A percentile compares a stretch with the other conserved stretches of the same genome.
Conservation (phyloP, 2,113 vertebrate genomes). For the Tor tambroides region DNA sequence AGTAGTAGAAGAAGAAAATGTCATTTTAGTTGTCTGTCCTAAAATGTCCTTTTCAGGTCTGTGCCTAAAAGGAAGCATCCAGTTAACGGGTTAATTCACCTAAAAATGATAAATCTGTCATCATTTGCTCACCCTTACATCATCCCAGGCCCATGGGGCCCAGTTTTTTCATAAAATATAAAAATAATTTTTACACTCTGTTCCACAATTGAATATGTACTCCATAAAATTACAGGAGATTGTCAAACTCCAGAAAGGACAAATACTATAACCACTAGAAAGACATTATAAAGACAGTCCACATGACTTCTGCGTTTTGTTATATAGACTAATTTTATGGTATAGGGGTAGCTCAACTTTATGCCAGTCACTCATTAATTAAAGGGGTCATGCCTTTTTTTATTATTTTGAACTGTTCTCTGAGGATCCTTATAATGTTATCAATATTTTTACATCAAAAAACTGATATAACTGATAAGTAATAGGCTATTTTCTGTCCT, state of each 20-base stretch:
- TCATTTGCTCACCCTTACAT: background rate
- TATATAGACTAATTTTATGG: background rate
- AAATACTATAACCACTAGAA: background rate
- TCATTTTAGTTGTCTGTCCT: background rate
- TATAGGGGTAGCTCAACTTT: too few relatives aligned
- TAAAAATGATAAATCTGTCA: background rate
- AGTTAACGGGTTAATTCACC: background rate
- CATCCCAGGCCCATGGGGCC: background rate
- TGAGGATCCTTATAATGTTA: too few relatives aligned
- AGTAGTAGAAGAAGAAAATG: background rate
- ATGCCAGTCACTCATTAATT: too few relatives aligned
- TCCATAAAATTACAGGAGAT: background rate
- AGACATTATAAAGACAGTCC: background rate
- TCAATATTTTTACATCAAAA: too few relatives aligned
- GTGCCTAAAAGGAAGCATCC: background rate
- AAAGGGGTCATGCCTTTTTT: too few relatives aligned
- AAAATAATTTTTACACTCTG: background rate
- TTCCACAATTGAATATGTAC: background rate
- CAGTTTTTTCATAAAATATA: background rate
- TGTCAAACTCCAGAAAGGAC: background rate
- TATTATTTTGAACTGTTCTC: too few relatives aligned
- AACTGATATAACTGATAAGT: too few relatives aligned
- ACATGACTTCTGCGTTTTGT: background rate
- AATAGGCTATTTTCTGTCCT: too few relatives aligned
- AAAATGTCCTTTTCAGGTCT: background rate